Conservation (phyloP, 1,140 invertebrate genomes). For the Paraescarpia echinospica region DNA sequence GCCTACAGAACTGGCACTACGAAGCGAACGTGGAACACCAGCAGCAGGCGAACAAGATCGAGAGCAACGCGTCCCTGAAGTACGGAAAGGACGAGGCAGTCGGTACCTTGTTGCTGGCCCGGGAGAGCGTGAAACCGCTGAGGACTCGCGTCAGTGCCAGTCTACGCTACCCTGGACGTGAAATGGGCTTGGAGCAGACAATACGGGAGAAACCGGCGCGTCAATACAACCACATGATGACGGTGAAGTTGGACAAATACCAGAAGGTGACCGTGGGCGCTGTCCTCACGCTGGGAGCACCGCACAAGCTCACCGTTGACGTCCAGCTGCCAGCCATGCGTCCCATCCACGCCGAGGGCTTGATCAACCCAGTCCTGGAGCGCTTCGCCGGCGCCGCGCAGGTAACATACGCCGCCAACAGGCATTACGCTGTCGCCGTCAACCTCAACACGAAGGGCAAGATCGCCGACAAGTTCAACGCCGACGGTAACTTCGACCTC, state of each 20-base stretch:
- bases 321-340: constrained; percentile 29
- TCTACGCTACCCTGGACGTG: constrained; percentile 36
- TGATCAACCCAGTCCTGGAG: constrained; percentile 27
- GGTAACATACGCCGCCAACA: constrained; percentile 14
- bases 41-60: constrained; percentile 25
- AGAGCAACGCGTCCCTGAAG: constrained; percentile 24
- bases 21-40: constrained; percentile 27
- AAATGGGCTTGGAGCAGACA: constrained; percentile 22
- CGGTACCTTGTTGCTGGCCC: constrained; percentile 26
- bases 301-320: constrained; percentile 17
- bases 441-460: constrained; percentile 8
- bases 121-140: constrained; percentile 18
- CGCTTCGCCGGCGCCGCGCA: constrained; percentile 31
- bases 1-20: constrained; percentile 1
- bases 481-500: constrained; percentile 20
- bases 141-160: constrained; percentile 25
- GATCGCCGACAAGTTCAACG: background rate
- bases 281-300: constrained; percentile 23
- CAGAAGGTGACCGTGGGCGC: background rate
- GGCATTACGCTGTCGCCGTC: constrained; percentile 15
- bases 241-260: constrained; percentile 24
- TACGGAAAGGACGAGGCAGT: constrained; percentile 26
- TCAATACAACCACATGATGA: constrained; percentile 27
- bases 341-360: constrained; percentile 31
- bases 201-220: constrained; percentile 22